phyloP scores from a whole-genome alignment of 2,113 vertebrate species.

The Heloderma charlesbogerti region DNA sequence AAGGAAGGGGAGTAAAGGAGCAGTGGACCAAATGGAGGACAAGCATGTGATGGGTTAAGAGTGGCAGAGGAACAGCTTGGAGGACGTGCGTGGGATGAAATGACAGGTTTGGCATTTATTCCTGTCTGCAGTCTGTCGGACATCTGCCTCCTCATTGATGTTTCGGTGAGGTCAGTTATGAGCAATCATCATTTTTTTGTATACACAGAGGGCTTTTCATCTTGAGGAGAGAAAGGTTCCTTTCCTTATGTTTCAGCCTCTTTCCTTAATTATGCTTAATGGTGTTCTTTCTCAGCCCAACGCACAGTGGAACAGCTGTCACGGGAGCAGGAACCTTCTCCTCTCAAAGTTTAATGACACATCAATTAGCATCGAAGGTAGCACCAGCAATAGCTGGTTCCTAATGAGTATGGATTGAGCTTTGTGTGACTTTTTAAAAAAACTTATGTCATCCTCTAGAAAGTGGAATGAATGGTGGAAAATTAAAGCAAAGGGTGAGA shows the following conservation, averaged over 20 bases:
- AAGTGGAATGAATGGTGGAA: slow-evolving; percentile 33
- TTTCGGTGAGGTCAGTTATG: slow-evolving; percentile 45
- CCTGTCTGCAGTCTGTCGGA: slow-evolving; percentile 52
- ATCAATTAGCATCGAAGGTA: slow-evolving; percentile 56
- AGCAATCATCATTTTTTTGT: slow-evolving; percentile 64
- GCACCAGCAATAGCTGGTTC: slow-evolving; percentile 6
- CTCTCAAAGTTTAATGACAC: slow-evolving; percentile 62
- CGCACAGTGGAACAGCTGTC: slow-evolving; percentile 65
- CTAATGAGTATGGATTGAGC: slow-evolving; percentile 45
- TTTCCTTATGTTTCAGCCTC: slow-evolving; percentile 67
- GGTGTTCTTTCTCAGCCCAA: slow-evolving; percentile 54
- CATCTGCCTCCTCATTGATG: slow-evolving; percentile 61
- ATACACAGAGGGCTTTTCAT: slow-evolving; percentile 57
- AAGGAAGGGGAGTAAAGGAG: background rate
- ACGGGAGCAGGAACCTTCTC: slow-evolving; percentile 54
- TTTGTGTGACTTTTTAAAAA: slow-evolving; percentile 14
- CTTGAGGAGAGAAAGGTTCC: slow-evolving; percentile 59
- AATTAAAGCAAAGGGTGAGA: background rate
- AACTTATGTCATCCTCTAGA: slow-evolving; percentile 14
- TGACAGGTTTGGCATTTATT: slow-evolving; percentile 48
- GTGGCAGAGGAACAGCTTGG: slow-evolving; percentile 17
- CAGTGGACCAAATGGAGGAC: background rate
- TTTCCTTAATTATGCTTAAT: slow-evolving; percentile 75
- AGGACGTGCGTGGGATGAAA: background rate
- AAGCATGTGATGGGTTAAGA: background rate